These are phyloP conservation scores for Apistogramma diplotaenia DNA, from an alignment of 2,113 vertebrate genomes.

Conservation along the genomic window DNA sequence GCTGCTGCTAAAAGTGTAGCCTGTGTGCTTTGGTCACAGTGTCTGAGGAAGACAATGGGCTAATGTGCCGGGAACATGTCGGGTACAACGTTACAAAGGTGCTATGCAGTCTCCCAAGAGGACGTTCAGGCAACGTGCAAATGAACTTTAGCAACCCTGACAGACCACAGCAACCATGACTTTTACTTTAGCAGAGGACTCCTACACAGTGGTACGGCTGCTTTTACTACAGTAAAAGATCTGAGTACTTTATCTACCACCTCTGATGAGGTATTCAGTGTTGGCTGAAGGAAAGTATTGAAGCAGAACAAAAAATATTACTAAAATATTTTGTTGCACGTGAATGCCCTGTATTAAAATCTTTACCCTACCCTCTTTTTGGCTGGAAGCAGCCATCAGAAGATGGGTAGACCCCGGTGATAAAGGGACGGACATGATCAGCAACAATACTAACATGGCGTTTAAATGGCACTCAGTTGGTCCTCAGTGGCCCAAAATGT, in stretches of 20 bases:
- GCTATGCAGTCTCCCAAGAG: not conserved
- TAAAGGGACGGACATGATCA: not conserved
- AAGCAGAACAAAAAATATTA: not conserved
- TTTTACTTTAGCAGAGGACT: not conserved
- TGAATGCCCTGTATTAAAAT: not conserved
- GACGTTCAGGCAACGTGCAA: not conserved
- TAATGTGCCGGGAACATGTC: not conserved
- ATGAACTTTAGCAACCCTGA: not conserved
- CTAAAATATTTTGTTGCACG: not conserved
- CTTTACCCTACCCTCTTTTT: too few species aligned
- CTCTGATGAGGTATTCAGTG: not conserved
- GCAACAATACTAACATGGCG: not conserved
- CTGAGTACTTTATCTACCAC: not conserved
- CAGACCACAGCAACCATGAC: not conserved
- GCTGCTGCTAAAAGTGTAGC: conserved; percentile 14
- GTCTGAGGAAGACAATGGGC: conserved; percentile 11
- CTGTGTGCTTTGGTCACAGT: not conserved
- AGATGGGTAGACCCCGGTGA: not conserved
- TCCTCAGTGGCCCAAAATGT: not conserved
- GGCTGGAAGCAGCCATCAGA: not conserved
- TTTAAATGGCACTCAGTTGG: not conserved
- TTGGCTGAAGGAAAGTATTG: too few species aligned
- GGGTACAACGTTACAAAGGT: conserved; percentile 3
- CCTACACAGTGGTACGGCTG: not conserved
- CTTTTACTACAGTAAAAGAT: not conserved